These are phyloP conservation scores for Ceratina japonica DNA, from an alignment of 1,140 invertebrate genomes.

Conservation along the genomic window DNA sequence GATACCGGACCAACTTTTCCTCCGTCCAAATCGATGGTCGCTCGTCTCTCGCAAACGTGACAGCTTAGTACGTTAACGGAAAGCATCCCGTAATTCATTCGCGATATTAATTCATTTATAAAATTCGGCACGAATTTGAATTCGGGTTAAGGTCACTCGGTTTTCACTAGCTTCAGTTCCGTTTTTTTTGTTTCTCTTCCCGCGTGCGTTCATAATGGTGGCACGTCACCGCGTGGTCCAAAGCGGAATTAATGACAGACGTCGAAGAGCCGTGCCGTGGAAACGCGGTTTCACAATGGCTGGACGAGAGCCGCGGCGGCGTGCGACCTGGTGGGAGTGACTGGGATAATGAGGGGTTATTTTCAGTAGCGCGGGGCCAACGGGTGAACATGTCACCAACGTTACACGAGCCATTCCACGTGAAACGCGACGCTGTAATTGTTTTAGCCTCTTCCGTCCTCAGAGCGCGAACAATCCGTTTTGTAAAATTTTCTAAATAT, in stretches of 20 bases:
- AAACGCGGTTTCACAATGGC: conserved; percentile 64
- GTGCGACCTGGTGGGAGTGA: conserved; percentile 60
- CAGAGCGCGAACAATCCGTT: not conserved
- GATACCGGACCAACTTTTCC: no score
- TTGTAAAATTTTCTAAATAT: not conserved
- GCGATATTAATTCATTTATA: no score
- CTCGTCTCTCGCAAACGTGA: no score
- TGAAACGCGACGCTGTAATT: conserved; percentile 5
- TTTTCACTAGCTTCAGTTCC: conserved; percentile 12
- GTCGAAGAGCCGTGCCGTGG: conserved; percentile 61
- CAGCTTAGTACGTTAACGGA: no score
- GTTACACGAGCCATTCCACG: conserved; percentile 32
- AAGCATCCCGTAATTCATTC: no score
- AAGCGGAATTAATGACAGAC: conserved; percentile 66
- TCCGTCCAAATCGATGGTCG: no score
- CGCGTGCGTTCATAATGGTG: conserved; percentile 41
- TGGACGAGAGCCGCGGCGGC: conserved; percentile 48
- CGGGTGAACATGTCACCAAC: conserved; percentile 37
- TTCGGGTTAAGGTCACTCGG: conserved; percentile 21
- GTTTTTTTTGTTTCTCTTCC: not conserved
- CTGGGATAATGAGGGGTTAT: conserved; percentile 66
- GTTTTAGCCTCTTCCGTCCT: conserved; percentile 1
- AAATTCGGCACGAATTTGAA: not conserved
- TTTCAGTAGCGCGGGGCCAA: conserved; percentile 59
- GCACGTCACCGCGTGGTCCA: conserved; percentile 56